Base-by-base conservation (phyloP, 2,113 vertebrate species). In the Scortum barcoo region DNA sequence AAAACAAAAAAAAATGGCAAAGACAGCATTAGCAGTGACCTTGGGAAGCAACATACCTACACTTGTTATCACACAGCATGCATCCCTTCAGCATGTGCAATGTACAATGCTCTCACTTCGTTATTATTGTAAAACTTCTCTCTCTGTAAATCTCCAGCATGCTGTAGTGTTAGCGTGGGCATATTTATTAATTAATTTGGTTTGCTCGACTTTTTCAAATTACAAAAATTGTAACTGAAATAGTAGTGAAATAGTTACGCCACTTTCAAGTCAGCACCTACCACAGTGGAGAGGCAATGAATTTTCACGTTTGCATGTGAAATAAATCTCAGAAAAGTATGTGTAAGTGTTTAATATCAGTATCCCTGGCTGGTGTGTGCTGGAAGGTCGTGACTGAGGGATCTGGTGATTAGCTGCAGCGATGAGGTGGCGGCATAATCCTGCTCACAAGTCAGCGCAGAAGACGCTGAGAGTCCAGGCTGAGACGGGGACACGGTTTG, bases 241-340 rank as follows among this genome's bases (percentile, higher is more conserved):
- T 12, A 28, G n/a, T n/a, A n/a, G n/a, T n/a, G n/a, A n/a, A n/a
- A n/a, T n/a, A n/a, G n/a, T n/a, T n/a, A n/a, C n/a, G n/a, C 33
- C 6, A 57, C 20, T 48, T 56, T 79, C 42, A 73, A 17, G 24
- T 60, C 50, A 73, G 28, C 0, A 69, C 7, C 13, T 26, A 12
- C 30, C 10, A 66, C 8, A 66, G 36, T 26, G 22, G 12, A 76
- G 60, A 82, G 50, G 42, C 74, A 67, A 72, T 76, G 1, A 0
- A 0, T 17, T 76, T 74, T 54, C 16, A n/a, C 44, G 60, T 40
- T 26, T 72, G 63, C 56, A 33, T 40, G 51, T 28, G 48, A 73
- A 75, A 72, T 56, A 72, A 38, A 86, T 81, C 24, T 66, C 13
- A 28, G 28, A 67, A 40, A 80, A 69, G 54, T 71, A 66, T 73